These are phyloP conservation scores for Papio anubis DNA, from an alignment of 2,113 vertebrate species.

Conservation along the genomic window DNA sequence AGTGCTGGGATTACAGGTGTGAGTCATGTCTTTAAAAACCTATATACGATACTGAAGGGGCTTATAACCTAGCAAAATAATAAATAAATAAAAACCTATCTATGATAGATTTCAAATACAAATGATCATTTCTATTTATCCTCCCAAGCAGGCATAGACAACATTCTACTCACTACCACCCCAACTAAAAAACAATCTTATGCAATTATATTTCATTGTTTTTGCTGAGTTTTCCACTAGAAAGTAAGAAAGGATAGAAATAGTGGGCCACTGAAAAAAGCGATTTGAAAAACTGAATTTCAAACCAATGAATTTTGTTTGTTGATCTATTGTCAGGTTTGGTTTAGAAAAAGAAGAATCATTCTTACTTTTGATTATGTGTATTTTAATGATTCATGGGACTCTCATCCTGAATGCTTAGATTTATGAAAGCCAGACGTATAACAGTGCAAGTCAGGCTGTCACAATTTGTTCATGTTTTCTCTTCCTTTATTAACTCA, in stretches of 20 bases:
- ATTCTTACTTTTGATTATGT: constrained; percentile 18
- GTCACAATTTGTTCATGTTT: constrained; percentile 14
- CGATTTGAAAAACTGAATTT: constrained; percentile 3
- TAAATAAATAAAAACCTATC: not conserved
- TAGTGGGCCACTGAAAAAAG: not conserved
- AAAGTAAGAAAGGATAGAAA: not conserved
- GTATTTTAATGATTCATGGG: not conserved
- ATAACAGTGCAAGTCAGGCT: not conserved
- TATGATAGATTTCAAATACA: not conserved
- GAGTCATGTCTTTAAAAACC: no score
- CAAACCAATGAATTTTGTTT: constrained; percentile 38
- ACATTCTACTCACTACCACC: not conserved
- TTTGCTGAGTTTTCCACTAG: not conserved
- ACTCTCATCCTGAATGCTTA: not conserved
- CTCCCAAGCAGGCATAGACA: not conserved
- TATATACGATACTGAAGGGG: no score
- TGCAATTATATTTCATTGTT: not conserved
- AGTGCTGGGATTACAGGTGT: no score
- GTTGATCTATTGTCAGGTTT: not conserved
- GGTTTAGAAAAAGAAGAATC: constrained; percentile 3
- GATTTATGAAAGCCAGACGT: constrained; percentile 18
- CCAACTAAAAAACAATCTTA: not conserved
- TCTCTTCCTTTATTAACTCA: constrained; percentile 15
- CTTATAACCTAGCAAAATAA: no score
- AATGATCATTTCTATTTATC: not conserved